phyloP scores from a whole-genome alignment of 2,797 vertebrate species.

The Malacoraja senta region DNA sequence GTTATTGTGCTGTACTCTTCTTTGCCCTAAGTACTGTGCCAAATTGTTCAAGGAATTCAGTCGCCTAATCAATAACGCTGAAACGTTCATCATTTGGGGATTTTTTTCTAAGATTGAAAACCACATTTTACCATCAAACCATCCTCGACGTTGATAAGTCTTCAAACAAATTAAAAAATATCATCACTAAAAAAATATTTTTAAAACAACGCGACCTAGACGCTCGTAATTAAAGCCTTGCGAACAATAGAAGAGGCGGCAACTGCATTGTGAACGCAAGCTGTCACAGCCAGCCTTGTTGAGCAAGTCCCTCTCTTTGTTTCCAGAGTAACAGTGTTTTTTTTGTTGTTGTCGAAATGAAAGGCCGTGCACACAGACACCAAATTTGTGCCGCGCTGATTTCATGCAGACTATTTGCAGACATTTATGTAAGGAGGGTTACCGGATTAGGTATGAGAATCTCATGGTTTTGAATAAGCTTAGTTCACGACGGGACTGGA shows the following conservation, averaged over 20 bases:
- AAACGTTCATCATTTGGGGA: not conserved
- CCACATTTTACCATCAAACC: not conserved
- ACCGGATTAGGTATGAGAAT: not conserved
- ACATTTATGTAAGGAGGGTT: not conserved
- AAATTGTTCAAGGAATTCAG: not conserved
- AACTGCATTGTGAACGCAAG: not conserved
- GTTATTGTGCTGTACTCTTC: no score
- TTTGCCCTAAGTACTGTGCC: not conserved
- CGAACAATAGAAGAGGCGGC: not conserved
- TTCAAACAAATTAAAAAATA: not conserved
- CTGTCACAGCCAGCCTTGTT: not conserved
- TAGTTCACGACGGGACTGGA: not conserved
- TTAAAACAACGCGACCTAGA: not conserved
- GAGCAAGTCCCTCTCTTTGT: not conserved
- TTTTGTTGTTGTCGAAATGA: not conserved
- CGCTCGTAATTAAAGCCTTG: not conserved
- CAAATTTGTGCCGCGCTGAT: not conserved
- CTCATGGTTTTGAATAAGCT: not conserved
- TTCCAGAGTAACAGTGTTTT: slow-evolving; percentile 16
- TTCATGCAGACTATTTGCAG: not conserved
- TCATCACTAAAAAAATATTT: not conserved
- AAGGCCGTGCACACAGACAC: not conserved
- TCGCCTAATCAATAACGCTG: not conserved
- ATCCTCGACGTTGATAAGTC: not conserved
- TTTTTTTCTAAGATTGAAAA: not conserved